Evolutionary conservation across 2,113 vertebrate genomes (phyloP).

Genomic region (Tetrax tetrax): DNA sequence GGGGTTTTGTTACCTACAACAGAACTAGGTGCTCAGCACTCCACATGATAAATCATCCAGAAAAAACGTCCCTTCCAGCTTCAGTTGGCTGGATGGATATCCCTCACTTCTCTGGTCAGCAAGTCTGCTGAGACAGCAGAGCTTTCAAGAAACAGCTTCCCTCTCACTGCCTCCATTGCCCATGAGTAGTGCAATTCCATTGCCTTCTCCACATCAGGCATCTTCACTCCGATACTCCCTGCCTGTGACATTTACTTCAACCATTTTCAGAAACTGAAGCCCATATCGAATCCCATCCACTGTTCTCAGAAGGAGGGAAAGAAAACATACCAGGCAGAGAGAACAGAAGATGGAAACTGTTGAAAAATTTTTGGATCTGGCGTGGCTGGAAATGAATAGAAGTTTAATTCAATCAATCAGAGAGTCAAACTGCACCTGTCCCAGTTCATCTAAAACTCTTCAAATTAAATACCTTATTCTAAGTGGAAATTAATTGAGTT

Average conservation of each 20-base stretch:
- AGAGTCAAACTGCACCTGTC: slow-evolving; percentile 42
- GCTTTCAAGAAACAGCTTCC: not conserved
- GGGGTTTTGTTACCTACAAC: not conserved
- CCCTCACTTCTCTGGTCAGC: not conserved
- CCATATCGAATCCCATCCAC: not conserved
- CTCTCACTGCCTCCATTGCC: not conserved
- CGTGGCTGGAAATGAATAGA: slow-evolving; percentile 31
- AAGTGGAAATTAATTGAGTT: slow-evolving; percentile 67
- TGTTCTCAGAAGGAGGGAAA: not conserved
- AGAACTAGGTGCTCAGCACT: not conserved
- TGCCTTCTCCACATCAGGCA: not conserved
- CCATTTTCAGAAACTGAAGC: not conserved
- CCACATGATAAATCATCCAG: not conserved
- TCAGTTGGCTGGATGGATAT: not conserved
- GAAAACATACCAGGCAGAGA: not conserved
- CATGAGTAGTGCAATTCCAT: not conserved
- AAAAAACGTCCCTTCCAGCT: not conserved
- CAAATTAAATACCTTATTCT: slow-evolving; percentile 56
- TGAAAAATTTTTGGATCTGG: not conserved
- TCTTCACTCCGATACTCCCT: not conserved
- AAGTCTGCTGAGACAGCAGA: not conserved
- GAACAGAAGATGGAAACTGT: not conserved
- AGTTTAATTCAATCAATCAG: slow-evolving; percentile 40
- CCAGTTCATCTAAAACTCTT: slow-evolving; percentile 37
- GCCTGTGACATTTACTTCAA: not conserved